Evolutionary conservation across 2,113 vertebrate species (phyloP).

Genomic region (Dasyurus viverrinus): DNA sequence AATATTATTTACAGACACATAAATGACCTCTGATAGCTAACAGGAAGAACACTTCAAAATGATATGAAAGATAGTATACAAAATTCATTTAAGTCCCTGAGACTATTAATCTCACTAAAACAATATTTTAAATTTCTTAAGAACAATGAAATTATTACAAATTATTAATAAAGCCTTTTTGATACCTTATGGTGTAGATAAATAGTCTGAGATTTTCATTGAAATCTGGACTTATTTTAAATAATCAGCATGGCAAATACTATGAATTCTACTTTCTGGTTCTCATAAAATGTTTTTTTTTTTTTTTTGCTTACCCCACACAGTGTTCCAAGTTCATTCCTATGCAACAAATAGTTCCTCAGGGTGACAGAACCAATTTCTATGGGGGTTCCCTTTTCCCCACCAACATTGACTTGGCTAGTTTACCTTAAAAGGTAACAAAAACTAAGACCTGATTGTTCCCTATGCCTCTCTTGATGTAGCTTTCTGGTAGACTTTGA

Average conservation of each 20-base stretch:
- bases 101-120: not conserved
- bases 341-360: not conserved
- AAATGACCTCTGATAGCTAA: not conserved
- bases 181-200: not conserved
- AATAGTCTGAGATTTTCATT: not conserved
- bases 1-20: not conserved
- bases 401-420: not conserved
- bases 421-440: not conserved
- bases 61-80: not conserved
- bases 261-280: not conserved
- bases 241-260: not conserved
- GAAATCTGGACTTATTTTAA: not conserved
- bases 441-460: not conserved
- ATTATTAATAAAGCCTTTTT: not conserved
- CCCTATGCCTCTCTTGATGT: not conserved
- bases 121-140: not conserved
- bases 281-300: not conserved
- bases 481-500: not conserved
- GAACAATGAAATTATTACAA: not conserved
- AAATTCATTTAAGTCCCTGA: conserved; percentile 34
- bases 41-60: conserved; percentile 1
- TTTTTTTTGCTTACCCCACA: not conserved
- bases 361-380: not conserved
- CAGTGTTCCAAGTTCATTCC: not conserved
- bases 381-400: not conserved